These are phyloP conservation scores for Catostylus mosaicus DNA, from an alignment of 30 jellyfish, hydroid and myxozoan genomes.

Conservation along the genomic window DNA sequence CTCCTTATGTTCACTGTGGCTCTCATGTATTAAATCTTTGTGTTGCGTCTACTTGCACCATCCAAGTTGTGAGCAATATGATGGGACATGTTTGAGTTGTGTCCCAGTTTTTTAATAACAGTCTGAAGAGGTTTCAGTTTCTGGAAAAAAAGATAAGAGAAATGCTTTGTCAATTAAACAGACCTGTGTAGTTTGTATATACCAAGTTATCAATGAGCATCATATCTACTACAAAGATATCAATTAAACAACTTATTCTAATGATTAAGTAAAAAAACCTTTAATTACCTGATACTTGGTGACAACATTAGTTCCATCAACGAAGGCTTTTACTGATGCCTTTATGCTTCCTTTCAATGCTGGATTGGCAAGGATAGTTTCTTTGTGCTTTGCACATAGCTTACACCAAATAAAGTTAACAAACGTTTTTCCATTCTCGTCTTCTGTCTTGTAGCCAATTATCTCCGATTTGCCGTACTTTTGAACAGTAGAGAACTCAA, in stretches of 20 bases:
- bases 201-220: too few relatives aligned
- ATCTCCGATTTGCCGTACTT: conserved; percentile 8
- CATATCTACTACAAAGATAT: too few relatives aligned
- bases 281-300: conserved; percentile 13
- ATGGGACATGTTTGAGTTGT: conserved; percentile 50
- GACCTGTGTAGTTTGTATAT: too few relatives aligned
- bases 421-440: not conserved
- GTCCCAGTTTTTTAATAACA: conserved; percentile 7
- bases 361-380: not conserved
- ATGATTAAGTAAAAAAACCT: too few relatives aligned
- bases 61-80: conserved; percentile 58
- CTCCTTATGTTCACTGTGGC: conserved; percentile 64
- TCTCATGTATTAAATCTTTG: conserved; percentile 49
- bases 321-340: conserved; percentile 10
- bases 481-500: not conserved
- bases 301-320: conserved; percentile 22
- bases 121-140: too few relatives aligned
- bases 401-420: conserved; percentile 34
- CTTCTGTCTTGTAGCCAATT: conserved; percentile 9
- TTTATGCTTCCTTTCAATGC: not conserved
- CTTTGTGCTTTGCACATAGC: conserved; percentile 22
- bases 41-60: conserved; percentile 46
- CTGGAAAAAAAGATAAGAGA: conserved; percentile 1
- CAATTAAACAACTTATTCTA: too few relatives aligned
- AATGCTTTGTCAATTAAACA: too few relatives aligned